phyloP scores from a whole-genome alignment of 2,888 invertebrate genomes.

The Leucozona laternaria region DNA sequence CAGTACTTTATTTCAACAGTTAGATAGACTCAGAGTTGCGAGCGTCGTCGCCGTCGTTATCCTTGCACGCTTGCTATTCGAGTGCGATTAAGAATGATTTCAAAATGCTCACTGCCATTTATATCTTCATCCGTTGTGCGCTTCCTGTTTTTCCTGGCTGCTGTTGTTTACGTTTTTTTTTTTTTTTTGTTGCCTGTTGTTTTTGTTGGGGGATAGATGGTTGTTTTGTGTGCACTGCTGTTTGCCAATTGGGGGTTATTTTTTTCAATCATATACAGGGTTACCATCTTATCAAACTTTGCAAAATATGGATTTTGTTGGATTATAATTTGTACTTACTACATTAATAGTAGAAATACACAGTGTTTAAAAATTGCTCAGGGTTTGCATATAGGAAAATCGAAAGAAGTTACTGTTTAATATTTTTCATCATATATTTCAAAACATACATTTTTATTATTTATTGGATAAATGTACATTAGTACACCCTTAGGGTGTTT shows the following conservation, averaged over 20 bases:
- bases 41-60: conserved; percentile 50
- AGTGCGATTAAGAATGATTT: conserved; percentile 75
- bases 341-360: no score
- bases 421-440: no score
- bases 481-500: no score
- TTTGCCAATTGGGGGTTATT: conserved; percentile 51
- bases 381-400: no score
- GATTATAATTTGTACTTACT: no score
- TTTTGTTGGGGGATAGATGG: conserved; percentile 24
- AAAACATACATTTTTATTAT: no score
- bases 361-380: no score
- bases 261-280: conserved; percentile 9
- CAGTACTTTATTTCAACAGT: background rate
- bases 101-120: conserved; percentile 72
- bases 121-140: conserved; percentile 74
- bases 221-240: conserved; percentile 24
- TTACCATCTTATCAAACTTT: background rate
- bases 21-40: conserved; percentile 23
- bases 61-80: conserved; percentile 74
- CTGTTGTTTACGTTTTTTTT: conserved; percentile 71
- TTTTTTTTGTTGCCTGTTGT: conserved; percentile 19
- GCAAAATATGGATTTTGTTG: no score
- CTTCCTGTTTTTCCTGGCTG: conserved; percentile 71
- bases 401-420: no score
- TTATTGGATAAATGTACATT: no score